Evolutionary conservation across 2,113 vertebrate genomes (phyloP).

Genomic region (Apus apus): DNA sequence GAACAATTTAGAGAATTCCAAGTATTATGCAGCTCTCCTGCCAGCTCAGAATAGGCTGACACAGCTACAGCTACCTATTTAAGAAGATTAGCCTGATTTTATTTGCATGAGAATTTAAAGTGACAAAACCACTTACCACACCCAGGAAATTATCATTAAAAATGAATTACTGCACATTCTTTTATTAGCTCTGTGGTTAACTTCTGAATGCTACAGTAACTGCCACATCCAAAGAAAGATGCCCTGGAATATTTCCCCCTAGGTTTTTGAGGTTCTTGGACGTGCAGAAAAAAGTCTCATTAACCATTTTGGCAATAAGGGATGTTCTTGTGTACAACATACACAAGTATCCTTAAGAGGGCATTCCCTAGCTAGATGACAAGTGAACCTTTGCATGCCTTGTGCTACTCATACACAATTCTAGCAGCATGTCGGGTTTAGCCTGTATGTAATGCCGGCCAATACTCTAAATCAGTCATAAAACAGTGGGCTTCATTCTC

Average conservation of each 20-base stretch:
- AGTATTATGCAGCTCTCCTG: constrained; percentile 83
- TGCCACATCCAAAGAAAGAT: neutral
- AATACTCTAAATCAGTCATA: neutral
- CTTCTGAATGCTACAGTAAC: constrained; percentile 19
- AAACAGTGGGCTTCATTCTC: neutral
- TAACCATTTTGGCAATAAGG: neutral
- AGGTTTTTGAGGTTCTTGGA: neutral
- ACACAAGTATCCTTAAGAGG: neutral
- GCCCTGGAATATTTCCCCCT: neutral
- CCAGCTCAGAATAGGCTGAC: constrained; percentile 71
- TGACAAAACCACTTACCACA: constrained; percentile 81
- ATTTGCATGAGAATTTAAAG: constrained; percentile 87
- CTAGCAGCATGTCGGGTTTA: neutral
- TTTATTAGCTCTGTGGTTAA: constrained; percentile 30
- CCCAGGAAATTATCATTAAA: constrained; percentile 78
- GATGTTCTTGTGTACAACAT: neutral
- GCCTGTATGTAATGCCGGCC: neutral
- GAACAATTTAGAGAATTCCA: constrained; percentile 84
- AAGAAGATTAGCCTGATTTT: constrained; percentile 89
- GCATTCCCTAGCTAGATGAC: neutral
- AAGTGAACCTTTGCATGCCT: neutral
- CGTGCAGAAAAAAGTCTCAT: neutral
- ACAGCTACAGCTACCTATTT: constrained; percentile 84
- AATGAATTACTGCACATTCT: constrained; percentile 60
- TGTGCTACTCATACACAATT: neutral